phyloP scores from a whole-genome alignment of 2,797 vertebrate species.

The Uromys caudimaculatus region DNA sequence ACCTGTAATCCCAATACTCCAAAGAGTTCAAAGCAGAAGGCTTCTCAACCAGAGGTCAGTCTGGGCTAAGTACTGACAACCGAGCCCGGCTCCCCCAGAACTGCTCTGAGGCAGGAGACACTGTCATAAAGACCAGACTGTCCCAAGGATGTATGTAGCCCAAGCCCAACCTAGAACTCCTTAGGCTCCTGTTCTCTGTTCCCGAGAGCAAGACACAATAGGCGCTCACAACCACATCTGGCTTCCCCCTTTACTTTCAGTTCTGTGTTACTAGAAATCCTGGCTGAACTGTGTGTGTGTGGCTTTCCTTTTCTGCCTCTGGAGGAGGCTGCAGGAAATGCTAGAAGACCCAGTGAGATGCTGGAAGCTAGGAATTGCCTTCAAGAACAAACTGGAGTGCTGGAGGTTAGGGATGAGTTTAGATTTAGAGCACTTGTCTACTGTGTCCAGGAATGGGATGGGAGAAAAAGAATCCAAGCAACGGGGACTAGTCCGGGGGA shows the following conservation, averaged over 20 bases:
- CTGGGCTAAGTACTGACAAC: neutral
- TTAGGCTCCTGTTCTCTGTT: neutral
- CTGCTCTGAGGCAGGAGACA: neutral
- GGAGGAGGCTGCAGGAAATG: neutral
- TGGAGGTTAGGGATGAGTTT: too few species aligned
- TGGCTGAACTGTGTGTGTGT: neutral
- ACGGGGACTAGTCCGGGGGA: neutral
- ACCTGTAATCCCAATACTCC: neutral
- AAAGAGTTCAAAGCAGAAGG: neutral
- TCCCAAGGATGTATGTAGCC: neutral
- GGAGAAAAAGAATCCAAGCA: neutral
- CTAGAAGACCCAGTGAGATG: neutral
- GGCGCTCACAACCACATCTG: neutral
- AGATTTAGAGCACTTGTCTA: neutral
- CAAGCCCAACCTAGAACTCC: neutral
- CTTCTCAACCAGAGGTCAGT: neutral
- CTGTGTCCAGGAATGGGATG: neutral
- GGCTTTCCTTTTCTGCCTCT: neutral
- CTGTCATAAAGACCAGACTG: neutral
- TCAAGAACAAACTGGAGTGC: neutral
- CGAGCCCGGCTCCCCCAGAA: neutral
- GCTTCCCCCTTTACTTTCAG: neutral
- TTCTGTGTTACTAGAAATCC: conserved; percentile 30
- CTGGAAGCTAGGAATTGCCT: neutral
- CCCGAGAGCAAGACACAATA: neutral